These are phyloP conservation scores for Bombus confusus DNA, from an alignment of 1,140 invertebrate genomes.

Conservation along the genomic window DNA sequence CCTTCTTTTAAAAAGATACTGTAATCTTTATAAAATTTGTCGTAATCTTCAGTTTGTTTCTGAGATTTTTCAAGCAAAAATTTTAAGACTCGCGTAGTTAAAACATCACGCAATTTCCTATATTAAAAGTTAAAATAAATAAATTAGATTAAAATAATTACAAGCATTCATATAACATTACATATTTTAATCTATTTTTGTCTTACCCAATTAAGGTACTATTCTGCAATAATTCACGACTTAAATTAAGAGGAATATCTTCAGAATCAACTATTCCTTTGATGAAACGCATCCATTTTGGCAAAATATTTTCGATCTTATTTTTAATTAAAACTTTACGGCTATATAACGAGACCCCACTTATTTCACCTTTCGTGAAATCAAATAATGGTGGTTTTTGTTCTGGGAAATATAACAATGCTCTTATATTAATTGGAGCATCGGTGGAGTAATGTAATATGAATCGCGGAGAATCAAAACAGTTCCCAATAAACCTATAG, in stretches of 20 bases:
- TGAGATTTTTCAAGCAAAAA: constrained; percentile 93
- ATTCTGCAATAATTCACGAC: constrained; percentile 97
- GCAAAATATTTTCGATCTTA: constrained; percentile 94
- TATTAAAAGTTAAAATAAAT: constrained; percentile 63
- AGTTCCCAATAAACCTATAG: constrained; percentile 92
- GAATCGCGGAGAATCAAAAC: constrained; percentile 93
- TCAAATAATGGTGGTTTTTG: constrained; percentile 95
- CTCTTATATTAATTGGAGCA: constrained; percentile 94
- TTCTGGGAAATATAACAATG: constrained; percentile 96
- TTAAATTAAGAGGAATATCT: constrained; percentile 98
- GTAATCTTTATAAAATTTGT: constrained; percentile 95
- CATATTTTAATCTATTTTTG: constrained; percentile 32
- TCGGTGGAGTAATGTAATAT: constrained; percentile 93
- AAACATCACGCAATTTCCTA: constrained; percentile 92
- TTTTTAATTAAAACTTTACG: constrained; percentile 95
- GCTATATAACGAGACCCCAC: constrained; percentile 94
- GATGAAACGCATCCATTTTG: constrained; percentile 96
- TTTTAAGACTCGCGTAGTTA: constrained; percentile 92
- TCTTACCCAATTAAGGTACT: constrained; percentile 92
- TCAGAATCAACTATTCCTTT: constrained; percentile 99
- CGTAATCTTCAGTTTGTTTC: constrained; percentile 92
- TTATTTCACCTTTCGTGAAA: constrained; percentile 90
- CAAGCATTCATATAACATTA: not conserved
- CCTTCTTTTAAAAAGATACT: constrained; percentile 97
- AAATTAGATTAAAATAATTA: constrained; percentile 13